Percentiles rank a stretch among this genome's conserved stretches.
Evolutionary conservation across 2,888 invertebrate species (phyloP).

Genomic region (Colletes collaris): DNA sequence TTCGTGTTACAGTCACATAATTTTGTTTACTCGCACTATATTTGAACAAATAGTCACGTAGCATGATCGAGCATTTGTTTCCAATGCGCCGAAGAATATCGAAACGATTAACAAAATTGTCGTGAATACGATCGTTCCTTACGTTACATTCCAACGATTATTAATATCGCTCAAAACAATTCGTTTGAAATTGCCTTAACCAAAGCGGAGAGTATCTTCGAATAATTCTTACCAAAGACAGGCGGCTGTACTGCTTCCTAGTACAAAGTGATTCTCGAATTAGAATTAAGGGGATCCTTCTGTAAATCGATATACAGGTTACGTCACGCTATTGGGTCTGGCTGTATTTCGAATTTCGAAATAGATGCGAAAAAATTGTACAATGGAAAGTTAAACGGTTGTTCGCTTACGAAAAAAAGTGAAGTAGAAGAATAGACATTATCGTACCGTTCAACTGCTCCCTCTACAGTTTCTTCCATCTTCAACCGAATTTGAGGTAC

Average conservation of each 20-base stretch:
- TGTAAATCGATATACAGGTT: no score
- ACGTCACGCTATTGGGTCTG: no score
- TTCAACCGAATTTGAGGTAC: no score
- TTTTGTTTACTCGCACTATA: background rate
- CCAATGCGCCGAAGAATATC: background rate
- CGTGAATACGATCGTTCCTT: background rate
- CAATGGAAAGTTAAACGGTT: no score
- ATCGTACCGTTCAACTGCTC: no score
- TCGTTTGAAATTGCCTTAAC: background rate
- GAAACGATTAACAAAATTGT: background rate
- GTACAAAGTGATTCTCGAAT: background rate
- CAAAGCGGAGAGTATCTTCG: background rate
- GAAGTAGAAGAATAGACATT: no score
- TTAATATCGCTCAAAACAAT: background rate
- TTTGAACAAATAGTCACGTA: background rate
- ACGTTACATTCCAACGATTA: background rate
- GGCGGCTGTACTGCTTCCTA: background rate
- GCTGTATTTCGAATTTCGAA: no score
- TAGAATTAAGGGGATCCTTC: background rate
- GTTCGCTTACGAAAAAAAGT: no score
- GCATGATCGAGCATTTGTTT: background rate
- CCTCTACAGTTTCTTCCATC: no score
- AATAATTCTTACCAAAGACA: background rate
- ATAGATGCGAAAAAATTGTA: no score
- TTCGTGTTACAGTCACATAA: background rate